phyloP scores from a whole-genome alignment of 1,140 invertebrate genomes.

The Trichonephila clavipes region DNA sequence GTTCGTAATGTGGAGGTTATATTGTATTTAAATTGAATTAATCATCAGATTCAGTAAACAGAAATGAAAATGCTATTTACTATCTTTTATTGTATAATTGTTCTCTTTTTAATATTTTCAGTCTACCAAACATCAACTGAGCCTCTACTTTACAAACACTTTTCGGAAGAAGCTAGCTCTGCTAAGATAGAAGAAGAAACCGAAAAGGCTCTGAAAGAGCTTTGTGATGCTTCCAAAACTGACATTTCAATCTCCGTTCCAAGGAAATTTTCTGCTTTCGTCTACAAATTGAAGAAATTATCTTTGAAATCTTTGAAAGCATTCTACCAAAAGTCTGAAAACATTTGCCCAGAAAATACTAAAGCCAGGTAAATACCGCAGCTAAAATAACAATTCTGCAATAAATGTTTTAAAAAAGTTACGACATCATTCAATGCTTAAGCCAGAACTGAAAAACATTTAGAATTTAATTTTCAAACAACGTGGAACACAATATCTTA shows the following conservation, averaged over 20 bases:
- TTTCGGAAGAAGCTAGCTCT: not conserved
- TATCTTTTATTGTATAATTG: too few relatives aligned
- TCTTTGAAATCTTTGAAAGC: constrained; percentile 58
- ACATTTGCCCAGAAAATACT: constrained; percentile 80
- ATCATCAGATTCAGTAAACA: too few relatives aligned
- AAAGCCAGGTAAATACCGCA: constrained; percentile 85
- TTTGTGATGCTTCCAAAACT: constrained; percentile 59
- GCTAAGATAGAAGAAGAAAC: constrained; percentile 45
- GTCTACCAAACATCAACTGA: constrained; percentile 58
- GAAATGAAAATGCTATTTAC: too few relatives aligned
- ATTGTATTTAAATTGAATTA: too few relatives aligned
- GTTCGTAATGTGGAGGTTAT: too few relatives aligned
- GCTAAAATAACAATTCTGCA: too few relatives aligned
- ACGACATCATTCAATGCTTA: too few relatives aligned
- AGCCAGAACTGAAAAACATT: too few relatives aligned
- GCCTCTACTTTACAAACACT: constrained; percentile 53
- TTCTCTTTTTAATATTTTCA: not conserved
- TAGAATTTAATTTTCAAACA: too few relatives aligned
- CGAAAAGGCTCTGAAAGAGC: constrained; percentile 35
- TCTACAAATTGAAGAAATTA: constrained; percentile 67
- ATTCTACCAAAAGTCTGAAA: constrained; percentile 69
- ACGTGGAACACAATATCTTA: too few relatives aligned
- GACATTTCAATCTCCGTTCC: constrained; percentile 69
- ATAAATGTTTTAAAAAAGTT: too few relatives aligned
- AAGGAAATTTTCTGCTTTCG: constrained; percentile 59